A percentile compares a stretch with the other conserved stretches of the same genome.
These are phyloP conservation scores for Sebastes itinus DNA, from an alignment of 2,797 vertebrate genomes.

Conservation along the genomic window DNA sequence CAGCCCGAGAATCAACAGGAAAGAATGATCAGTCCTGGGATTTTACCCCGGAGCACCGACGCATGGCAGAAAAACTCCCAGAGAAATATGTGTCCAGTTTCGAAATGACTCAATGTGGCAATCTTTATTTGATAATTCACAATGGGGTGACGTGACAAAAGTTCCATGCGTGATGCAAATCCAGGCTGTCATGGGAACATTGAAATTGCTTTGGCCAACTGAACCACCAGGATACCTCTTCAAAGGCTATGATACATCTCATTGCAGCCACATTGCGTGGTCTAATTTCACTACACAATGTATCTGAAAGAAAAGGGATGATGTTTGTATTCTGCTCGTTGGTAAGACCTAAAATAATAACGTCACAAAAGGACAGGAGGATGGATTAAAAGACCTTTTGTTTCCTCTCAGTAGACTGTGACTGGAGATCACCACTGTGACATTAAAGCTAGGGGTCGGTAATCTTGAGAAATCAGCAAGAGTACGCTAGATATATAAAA, in stretches of 20 bases:
- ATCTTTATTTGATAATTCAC: neutral
- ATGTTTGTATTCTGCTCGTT: neutral
- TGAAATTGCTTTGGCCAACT: neutral
- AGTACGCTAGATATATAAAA: neutral
- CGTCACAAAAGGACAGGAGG: neutral
- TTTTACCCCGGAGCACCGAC: conserved; percentile 51
- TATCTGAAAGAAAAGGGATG: conserved; percentile 4
- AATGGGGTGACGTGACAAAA: neutral
- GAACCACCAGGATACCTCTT: conserved; percentile 15
- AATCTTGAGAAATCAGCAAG: neutral
- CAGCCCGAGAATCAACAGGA: conserved; percentile 62
- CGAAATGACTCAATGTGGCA: conserved; percentile 3
- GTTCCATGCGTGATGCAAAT: conserved; percentile 5
- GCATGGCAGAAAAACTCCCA: conserved; percentile 4
- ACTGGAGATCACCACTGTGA: neutral
- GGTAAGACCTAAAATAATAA: neutral
- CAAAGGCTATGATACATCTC: conserved; percentile 9
- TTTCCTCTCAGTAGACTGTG: neutral
- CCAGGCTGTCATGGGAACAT: neutral
- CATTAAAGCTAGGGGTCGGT: neutral
- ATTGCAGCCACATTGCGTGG: neutral
- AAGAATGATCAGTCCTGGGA: conserved; percentile 72
- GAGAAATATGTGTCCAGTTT: conserved; percentile 40
- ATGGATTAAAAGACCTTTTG: neutral
- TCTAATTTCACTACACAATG: neutral